Percentiles rank a stretch among this genome's conserved stretches.
These are phyloP conservation scores for Xanthia togata DNA, from an alignment of 2,888 invertebrate genomes.

Conservation along the genomic window DNA sequence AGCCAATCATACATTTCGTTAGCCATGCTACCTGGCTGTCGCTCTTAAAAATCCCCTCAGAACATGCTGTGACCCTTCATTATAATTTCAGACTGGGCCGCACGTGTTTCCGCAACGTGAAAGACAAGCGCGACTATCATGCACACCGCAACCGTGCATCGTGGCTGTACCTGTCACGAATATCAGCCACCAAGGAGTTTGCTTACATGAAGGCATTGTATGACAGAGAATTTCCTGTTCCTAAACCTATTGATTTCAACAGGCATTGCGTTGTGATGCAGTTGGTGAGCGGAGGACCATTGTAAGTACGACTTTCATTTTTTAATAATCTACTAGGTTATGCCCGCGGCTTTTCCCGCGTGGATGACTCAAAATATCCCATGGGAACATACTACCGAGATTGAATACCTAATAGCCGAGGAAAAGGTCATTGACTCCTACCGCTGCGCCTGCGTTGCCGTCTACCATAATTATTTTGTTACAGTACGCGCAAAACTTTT, in stretches of 20 bases:
- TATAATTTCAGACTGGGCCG: constrained; percentile 93
- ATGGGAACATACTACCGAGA: no score
- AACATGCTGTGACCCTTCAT: neutral
- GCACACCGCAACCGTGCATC: constrained; percentile 96
- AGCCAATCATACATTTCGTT: no score
- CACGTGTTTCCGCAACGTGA: constrained; percentile 98
- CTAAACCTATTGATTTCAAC: constrained; percentile 98
- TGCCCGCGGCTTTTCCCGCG: no score
- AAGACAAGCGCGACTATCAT: constrained; percentile 99
- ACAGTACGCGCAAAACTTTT: no score
- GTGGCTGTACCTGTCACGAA: constrained; percentile 98
- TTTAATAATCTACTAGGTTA: no score
- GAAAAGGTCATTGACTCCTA: no score
- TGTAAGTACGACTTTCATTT: constrained; percentile 90
- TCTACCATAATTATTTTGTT: no score
- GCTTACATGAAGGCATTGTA: constrained; percentile 98
- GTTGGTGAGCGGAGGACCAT: constrained; percentile 94
- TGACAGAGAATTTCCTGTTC: constrained; percentile 97
- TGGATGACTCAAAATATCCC: no score
- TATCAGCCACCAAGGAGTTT: constrained; percentile 99
- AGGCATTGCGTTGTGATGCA: constrained; percentile 99
- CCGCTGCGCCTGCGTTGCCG: no score
- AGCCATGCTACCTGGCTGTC: no score
- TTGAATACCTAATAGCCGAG: no score
- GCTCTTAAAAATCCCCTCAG: neutral